phyloP scores from a whole-genome alignment of 2,113 vertebrate genomes.

The Mormoops blainvillei region DNA sequence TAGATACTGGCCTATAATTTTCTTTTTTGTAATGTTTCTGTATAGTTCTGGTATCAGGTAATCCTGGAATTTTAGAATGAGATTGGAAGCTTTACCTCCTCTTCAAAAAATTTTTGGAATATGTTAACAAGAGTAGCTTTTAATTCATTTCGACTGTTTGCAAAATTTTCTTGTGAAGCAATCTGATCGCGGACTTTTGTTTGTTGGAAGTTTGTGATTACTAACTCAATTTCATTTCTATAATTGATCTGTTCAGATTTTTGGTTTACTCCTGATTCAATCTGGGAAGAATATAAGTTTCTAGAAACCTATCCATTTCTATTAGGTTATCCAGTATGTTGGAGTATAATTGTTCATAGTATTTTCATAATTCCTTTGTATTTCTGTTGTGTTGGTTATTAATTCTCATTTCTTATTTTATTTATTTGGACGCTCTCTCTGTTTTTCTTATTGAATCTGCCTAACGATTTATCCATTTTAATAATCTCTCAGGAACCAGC shows the following conservation, averaged over 20 bases:
- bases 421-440: not conserved
- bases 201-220: not conserved
- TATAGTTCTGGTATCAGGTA: not conserved
- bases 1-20: not conserved
- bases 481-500: not conserved
- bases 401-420: not conserved
- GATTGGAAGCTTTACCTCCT: not conserved
- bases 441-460: not conserved
- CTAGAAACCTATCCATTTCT: not conserved
- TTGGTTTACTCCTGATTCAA: not conserved
- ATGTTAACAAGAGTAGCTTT: not conserved
- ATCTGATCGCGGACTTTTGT: not conserved
- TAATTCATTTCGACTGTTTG: not conserved
- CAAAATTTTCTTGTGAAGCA: not conserved
- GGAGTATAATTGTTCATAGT: not conserved
- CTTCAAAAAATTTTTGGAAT: not conserved
- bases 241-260: not conserved
- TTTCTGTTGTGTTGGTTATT: not conserved
- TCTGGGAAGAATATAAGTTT: not conserved
- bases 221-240: not conserved
- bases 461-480: not conserved
- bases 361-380: not conserved
- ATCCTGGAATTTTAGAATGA: not conserved
- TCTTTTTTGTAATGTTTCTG: not conserved
- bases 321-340: not conserved